These are phyloP conservation scores for Hypanus sabinus DNA, from an alignment of 2,113 vertebrate genomes.

Conservation along the genomic window DNA sequence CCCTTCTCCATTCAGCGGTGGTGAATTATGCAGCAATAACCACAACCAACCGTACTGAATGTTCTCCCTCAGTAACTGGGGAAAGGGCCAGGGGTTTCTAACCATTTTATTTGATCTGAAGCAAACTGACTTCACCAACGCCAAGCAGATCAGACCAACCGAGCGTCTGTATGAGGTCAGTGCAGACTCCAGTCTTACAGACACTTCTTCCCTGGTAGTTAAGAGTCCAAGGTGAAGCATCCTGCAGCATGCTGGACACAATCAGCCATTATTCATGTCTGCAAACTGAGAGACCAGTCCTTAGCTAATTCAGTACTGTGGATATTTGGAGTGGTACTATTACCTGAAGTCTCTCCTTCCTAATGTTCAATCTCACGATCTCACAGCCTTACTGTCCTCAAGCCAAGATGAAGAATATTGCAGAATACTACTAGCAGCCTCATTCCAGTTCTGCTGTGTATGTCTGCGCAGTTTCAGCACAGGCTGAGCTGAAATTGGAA, in stretches of 20 bases:
- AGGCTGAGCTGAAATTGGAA: background rate
- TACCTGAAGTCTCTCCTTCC: too few relatives aligned
- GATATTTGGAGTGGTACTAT: too few relatives aligned
- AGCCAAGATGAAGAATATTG: too few relatives aligned
- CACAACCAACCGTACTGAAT: background rate
- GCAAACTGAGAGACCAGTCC: too few relatives aligned
- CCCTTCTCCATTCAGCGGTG: too few relatives aligned
- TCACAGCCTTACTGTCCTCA: too few relatives aligned
- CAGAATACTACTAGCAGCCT: too few relatives aligned
- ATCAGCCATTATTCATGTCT: background rate
- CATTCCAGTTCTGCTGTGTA: too few relatives aligned
- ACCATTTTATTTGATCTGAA: background rate
- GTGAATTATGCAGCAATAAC: background rate
- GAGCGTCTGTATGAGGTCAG: background rate
- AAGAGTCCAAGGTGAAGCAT: background rate
- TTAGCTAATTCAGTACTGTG: too few relatives aligned
- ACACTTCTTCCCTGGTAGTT: background rate
- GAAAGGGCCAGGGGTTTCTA: background rate
- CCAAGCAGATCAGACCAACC: background rate
- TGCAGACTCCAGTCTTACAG: background rate
- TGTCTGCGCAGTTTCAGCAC: background rate
- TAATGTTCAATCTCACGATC: too few relatives aligned
- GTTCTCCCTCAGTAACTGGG: background rate
- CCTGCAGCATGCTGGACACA: background rate
- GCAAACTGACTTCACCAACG: background rate